Conservation (phyloP, 1,140 invertebrate species). For the Rhizoglyphus robini region DNA sequence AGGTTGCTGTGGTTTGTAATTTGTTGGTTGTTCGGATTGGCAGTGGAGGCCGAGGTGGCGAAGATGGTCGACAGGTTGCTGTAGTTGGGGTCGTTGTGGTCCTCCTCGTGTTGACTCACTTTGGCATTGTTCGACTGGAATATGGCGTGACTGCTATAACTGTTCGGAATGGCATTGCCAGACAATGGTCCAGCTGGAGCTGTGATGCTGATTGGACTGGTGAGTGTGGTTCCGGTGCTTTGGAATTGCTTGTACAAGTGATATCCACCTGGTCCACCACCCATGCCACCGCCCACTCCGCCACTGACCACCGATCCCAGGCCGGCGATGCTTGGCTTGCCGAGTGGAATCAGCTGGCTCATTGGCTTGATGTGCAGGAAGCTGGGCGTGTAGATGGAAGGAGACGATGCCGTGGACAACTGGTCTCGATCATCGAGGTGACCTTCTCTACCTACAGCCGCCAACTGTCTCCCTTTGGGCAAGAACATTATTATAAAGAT, state of each 20-base stretch:
- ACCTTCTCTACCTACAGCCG: conserved; percentile 67
- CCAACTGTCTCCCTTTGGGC: conserved; percentile 60
- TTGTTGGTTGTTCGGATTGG: neutral
- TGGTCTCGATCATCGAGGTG: conserved; percentile 31
- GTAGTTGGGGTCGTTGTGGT: conserved; percentile 9
- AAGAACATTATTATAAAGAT: conserved; percentile 85
- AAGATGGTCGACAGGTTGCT: neutral
- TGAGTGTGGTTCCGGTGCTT: neutral
- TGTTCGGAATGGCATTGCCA: neutral
- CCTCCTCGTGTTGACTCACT: neutral
- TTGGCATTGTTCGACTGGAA: neutral
- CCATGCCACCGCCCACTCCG: neutral
- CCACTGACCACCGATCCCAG: neutral
- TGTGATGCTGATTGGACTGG: neutral
- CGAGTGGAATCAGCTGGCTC: neutral
- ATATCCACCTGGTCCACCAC: neutral
- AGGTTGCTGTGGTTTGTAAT: neutral
- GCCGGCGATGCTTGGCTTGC: conserved; percentile 6
- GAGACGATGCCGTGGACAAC: conserved; percentile 43
- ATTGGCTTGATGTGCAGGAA: conserved; percentile 79
- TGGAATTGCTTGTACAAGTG: neutral
- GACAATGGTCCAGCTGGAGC: neutral
- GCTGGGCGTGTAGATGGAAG: conserved; percentile 65
- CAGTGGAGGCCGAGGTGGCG: neutral
- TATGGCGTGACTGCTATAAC: conserved; percentile 4